phyloP scores from a whole-genome alignment of 2,888 invertebrate species.

The Conistra vaccinii region DNA sequence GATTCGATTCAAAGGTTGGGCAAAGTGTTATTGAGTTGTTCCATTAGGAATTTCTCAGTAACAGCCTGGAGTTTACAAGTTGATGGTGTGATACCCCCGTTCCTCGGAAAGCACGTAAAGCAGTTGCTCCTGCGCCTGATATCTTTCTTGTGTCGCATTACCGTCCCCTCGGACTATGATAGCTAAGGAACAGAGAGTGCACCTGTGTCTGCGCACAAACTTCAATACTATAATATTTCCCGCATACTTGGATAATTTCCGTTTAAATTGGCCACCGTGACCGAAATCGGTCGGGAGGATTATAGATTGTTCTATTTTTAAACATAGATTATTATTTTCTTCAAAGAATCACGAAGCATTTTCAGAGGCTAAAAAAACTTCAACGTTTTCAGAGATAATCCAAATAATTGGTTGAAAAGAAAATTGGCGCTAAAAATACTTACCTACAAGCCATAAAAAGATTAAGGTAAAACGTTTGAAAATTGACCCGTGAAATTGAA shows the following conservation, averaged over 20 bases:
- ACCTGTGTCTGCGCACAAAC: too few species aligned
- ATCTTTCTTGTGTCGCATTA: too few species aligned
- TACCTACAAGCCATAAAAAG: background rate
- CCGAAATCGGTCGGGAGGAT: too few species aligned
- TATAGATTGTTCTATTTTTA: background rate
- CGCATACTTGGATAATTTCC: too few species aligned
- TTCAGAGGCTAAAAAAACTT: background rate
- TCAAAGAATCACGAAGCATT: background rate
- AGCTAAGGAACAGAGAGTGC: too few species aligned
- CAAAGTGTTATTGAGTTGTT: background rate
- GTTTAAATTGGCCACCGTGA: too few species aligned
- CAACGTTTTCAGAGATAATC: too few species aligned
- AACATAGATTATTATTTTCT: background rate
- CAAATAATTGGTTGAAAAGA: background rate
- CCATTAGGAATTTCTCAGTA: background rate
- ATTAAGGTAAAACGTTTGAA: constrained; percentile 10
- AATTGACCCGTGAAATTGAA: constrained; percentile 29
- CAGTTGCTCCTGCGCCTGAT: too few species aligned
- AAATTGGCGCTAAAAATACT: background rate
- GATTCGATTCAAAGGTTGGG: background rate
- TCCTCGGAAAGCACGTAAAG: too few species aligned
- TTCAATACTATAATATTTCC: too few species aligned
- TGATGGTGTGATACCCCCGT: too few species aligned
- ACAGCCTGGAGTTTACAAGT: background rate
- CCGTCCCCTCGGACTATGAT: too few species aligned